Conservation (phyloP, 37 sponge, comb jelly and placozoan species). For the Cladorhizidae sp. region DNA sequence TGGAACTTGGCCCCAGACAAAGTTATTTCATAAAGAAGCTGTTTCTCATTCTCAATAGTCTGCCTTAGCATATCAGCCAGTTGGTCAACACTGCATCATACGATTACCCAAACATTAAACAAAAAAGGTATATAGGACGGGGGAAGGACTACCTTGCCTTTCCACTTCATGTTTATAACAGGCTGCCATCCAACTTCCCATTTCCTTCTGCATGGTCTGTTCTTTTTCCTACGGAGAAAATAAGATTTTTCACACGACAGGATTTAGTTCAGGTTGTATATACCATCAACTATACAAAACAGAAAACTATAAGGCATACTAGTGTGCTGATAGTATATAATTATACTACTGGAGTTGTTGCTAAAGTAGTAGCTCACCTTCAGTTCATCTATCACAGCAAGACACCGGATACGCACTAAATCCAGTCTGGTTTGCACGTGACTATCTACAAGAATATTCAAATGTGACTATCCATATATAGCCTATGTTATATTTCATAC, state of each 20-base stretch:
- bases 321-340: background rate
- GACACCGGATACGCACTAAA: slow-evolving; percentile 35
- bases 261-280: background rate
- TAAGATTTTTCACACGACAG: too few relatives aligned
- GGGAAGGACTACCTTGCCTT: slow-evolving; percentile 55
- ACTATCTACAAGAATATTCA: slow-evolving; percentile 1
- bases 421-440: slow-evolving; percentile 31
- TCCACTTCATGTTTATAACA: slow-evolving; percentile 81
- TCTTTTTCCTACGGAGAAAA: background rate
- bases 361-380: slow-evolving; percentile 24
- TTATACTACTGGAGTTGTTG: background rate
- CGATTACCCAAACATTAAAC: too few relatives aligned
- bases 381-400: slow-evolving; percentile 26
- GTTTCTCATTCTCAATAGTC: too few relatives aligned
- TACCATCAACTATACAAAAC: background rate
- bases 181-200: slow-evolving; percentile 79
- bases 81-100: too few relatives aligned
- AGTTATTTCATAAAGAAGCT: too few relatives aligned
- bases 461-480: background rate
- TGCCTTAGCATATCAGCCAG: too few relatives aligned
- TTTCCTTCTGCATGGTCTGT: slow-evolving; percentile 47
- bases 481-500: background rate
- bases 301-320: background rate
- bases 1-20: too few relatives aligned
- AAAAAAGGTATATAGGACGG: too few relatives aligned